Conservation (phyloP, 2,888 invertebrate genomes). For the Merodon equestris region DNA sequence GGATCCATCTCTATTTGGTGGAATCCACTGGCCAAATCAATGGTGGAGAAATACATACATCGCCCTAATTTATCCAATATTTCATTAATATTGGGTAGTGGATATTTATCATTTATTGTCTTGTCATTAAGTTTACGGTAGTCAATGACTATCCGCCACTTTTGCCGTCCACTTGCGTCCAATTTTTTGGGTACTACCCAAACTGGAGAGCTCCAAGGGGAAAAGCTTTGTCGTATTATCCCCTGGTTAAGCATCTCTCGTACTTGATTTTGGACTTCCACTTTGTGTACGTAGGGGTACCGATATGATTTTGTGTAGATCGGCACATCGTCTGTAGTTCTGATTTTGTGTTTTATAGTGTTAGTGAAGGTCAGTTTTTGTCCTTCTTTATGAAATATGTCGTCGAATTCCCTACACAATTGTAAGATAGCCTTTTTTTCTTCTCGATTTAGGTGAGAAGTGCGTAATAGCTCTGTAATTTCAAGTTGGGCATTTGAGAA, state of each 20-base stretch:
- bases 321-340: slow-evolving; percentile 37
- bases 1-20: slow-evolving; percentile 43
- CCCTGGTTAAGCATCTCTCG: slow-evolving; percentile 39
- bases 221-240: slow-evolving; percentile 51
- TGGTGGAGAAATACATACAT: slow-evolving; percentile 38
- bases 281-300: slow-evolving; percentile 69
- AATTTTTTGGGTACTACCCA: slow-evolving; percentile 52
- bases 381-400: no score
- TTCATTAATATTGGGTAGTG: slow-evolving; percentile 59
- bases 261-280: slow-evolving; percentile 71
- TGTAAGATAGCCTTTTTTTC: no score
- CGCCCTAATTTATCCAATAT: slow-evolving; percentile 63
- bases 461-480: no score
- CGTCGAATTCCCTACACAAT: no score
- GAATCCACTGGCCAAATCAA: slow-evolving; percentile 48
- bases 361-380: no score
- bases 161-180: slow-evolving; percentile 39
- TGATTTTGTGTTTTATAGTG: no score
- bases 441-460: no score
- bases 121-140: slow-evolving; percentile 52
- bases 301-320: slow-evolving; percentile 67
- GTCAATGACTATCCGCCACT: slow-evolving; percentile 59
- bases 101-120: slow-evolving; percentile 52
- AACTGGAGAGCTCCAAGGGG: slow-evolving; percentile 36
- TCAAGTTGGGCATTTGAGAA: no score